Percentiles rank a stretch among this genome's conserved stretches.
Conservation (phyloP, 2,113 vertebrate species). For the Epinephelus moara region DNA sequence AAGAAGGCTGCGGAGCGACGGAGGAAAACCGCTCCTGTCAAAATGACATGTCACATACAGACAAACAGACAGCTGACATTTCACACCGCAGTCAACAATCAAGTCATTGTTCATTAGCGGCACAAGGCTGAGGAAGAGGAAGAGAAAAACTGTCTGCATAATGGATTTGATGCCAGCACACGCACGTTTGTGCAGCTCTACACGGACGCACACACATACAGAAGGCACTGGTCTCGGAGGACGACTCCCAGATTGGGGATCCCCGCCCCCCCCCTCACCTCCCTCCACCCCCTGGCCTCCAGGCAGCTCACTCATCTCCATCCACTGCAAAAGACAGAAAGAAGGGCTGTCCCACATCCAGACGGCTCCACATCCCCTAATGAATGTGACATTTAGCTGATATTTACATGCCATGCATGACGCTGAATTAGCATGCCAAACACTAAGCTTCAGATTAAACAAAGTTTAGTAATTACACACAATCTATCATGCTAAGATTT, state of each 20-base stretch:
- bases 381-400: conserved; percentile 87
- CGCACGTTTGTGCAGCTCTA: conserved; percentile 23
- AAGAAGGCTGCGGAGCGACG: conserved; percentile 19
- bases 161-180: conserved; percentile 30
- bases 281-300: conserved; percentile 13
- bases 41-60: conserved; percentile 46
- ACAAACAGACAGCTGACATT: conserved; percentile 73
- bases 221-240: conserved; percentile 51
- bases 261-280: neutral
- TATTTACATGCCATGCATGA: conserved; percentile 83
- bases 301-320: conserved; percentile 60
- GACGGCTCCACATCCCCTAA: conserved; percentile 74
- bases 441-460: conserved; percentile 80
- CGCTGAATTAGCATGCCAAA: conserved; percentile 73
- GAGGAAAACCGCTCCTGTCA: conserved; percentile 49
- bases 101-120: conserved; percentile 63
- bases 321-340: conserved; percentile 38
- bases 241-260: conserved; percentile 38
- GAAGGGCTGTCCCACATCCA: conserved; percentile 61
- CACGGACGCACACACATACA: conserved; percentile 31
- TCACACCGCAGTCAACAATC: conserved; percentile 65
- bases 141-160: conserved; percentile 32
- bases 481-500: conserved; percentile 75
- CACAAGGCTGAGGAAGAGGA: conserved; percentile 26
- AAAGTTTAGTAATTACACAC: conserved; percentile 81